A percentile compares a stretch with the other conserved stretches of the same genome.
Evolutionary conservation across 1,140 invertebrate species (phyloP).

Genomic region (Halesus radiatus): DNA sequence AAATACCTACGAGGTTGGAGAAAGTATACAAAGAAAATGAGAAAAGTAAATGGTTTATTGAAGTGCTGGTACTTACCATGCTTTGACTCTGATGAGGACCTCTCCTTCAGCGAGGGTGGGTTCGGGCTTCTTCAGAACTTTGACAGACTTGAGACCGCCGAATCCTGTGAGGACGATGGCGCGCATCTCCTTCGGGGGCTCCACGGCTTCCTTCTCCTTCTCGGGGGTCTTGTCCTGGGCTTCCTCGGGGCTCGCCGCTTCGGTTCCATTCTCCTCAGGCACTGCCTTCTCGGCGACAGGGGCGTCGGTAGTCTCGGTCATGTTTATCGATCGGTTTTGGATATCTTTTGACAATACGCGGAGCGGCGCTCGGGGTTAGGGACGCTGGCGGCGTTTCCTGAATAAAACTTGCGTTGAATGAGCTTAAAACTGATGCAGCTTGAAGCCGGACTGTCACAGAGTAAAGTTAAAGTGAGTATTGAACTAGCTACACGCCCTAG

Average conservation of each 20-base stretch:
- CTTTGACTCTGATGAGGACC: conserved; percentile 86
- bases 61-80: conserved; percentile 76
- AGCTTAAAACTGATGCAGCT: neutral
- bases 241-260: conserved; percentile 68
- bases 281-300: conserved; percentile 67
- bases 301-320: conserved; percentile 70
- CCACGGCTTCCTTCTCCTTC: conserved; percentile 72
- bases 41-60: neutral
- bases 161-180: conserved; percentile 86
- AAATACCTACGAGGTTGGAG: neutral
- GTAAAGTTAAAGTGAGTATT: neutral
- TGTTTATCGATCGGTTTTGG: conserved; percentile 49
- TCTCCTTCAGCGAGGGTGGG: conserved; percentile 82
- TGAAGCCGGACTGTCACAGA: neutral
- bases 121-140: conserved; percentile 84
- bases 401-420: conserved; percentile 36
- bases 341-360: conserved; percentile 17
- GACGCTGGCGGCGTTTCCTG: conserved; percentile 5
- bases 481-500: conserved; percentile 46
- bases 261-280: conserved; percentile 69
- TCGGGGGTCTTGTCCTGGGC: conserved; percentile 60
- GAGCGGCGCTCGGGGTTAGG: neutral
- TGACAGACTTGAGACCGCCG: conserved; percentile 87
- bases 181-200: conserved; percentile 84
- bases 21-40: too few species aligned